Evolutionary conservation across 2,888 invertebrate species (phyloP), one percentile per base, ranked within the genome.

Genomic region (Geophilus truncorum): DNA sequence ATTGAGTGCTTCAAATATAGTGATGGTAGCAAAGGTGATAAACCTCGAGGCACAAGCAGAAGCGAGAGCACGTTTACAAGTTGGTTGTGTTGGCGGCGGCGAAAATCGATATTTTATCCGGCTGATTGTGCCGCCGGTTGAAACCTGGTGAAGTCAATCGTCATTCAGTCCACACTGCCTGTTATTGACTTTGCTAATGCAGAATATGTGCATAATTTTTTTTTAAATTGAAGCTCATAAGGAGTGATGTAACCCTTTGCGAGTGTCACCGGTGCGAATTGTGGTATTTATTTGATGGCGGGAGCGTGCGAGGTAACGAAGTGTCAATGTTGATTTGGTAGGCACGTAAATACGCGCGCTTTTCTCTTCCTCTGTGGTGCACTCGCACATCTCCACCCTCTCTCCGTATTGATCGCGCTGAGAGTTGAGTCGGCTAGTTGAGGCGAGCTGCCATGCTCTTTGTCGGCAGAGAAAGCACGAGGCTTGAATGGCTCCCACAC

Each of bases 261-360:
- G n/a, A n/a, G n/a, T n/a, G n/a, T n/a, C n/a, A n/a, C n/a, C n/a
- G n/a, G 15, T 40, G 40, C 40, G 12, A 40, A 12, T 40, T 51
- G 0, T n/a, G 18, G 3, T 21, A 18, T 51, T 1, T n/a, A 5
- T 18, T 7, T 18, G 18, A n/a, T 51, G 51, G 7, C 18, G 51
- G 7, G 25, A 70, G 28, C 28, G 15, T 1, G 1, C 25, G n/a
- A 70, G 28, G 70, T 28, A n/a, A 70, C 70, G 70, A 70, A 23
- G 70, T 70, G 70, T 70, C 70, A 70, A 70, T 28, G 70, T 70
- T 70, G 70, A 28, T 70, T 70, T 70, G 70, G 70, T 45, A 45
- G 40, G 78, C 51, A 45, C 36, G 18, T n/a, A n/a, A 57, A 40
- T 28, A 57, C 78, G 15, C 23, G 36, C 57, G 78, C 30, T 15